phyloP scores from a whole-genome alignment of 2,113 vertebrate genomes.

The Lepisosteus osseus region DNA sequence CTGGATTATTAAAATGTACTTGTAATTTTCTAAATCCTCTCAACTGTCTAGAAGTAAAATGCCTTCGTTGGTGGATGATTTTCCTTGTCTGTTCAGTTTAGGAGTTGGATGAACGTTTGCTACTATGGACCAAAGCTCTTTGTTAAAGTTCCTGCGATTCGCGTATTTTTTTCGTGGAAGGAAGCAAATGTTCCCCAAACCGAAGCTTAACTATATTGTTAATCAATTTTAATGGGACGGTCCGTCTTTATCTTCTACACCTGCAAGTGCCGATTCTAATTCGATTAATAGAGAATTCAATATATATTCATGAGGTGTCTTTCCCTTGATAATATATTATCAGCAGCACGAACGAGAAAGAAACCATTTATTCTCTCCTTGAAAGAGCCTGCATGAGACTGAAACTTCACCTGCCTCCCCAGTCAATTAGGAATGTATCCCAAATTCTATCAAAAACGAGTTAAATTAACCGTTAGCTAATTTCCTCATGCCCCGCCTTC shows the following conservation, averaged over 20 bases:
- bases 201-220: slow-evolving; percentile 70
- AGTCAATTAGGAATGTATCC: slow-evolving; percentile 99
- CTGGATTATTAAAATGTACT: too few species aligned
- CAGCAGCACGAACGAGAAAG: slow-evolving; percentile 82
- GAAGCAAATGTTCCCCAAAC: slow-evolving; percentile 54
- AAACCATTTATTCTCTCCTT: slow-evolving; percentile 84
- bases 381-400: slow-evolving; percentile 90
- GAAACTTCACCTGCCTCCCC: slow-evolving; percentile 98
- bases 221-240: slow-evolving; percentile 67
- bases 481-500: slow-evolving; percentile 90
- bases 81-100: too few species aligned
- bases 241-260: slow-evolving; percentile 78
- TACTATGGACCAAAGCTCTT: too few species aligned
- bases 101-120: too few species aligned
- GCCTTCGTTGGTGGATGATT: too few species aligned
- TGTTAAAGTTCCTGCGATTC: too few species aligned
- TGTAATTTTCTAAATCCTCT: too few species aligned
- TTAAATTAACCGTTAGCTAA: slow-evolving; percentile 98
- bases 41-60: too few species aligned
- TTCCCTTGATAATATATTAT: slow-evolving; percentile 90
- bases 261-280: slow-evolving; percentile 88
- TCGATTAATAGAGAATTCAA: slow-evolving; percentile 92
- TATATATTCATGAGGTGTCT: slow-evolving; percentile 94
- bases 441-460: slow-evolving; percentile 95
- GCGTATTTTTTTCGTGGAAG: background rate